Evolutionary conservation across 2,113 vertebrate genomes (phyloP), one percentile per base, ranked within the genome.

Genomic region (Grammatotria lemairii): DNA sequence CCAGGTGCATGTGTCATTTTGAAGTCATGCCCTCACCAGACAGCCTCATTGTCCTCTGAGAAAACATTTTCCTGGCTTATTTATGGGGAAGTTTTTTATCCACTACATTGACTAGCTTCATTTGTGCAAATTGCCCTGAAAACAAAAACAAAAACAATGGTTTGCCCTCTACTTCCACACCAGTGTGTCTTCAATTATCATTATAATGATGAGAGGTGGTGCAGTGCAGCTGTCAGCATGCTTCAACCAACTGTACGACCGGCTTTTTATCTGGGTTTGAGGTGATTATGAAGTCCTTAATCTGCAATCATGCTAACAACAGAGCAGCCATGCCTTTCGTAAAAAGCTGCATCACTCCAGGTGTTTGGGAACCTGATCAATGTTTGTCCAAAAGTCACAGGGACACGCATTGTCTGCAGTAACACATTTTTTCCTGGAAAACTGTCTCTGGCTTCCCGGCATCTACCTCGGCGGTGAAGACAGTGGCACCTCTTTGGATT

Each of bases 401-500:
- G 91, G 88, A 93, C 92, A 91, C 65, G 80, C 87, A n/a, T 84
- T 92, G 90, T 92, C 95, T 88, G 86, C 91, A 84, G 91, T 91
- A 84, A 95, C 89, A 92, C 88, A 70, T 92, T 92, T 92, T 87
- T 96, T 96, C 93, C 96, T 85, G 95, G 94, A 97, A 96, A 94
- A 92, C 58, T 78, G 91, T 82, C 85, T 93, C 91, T 88, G 78
- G 83, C 88, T 97, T 97, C 95, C 95, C 84, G 91, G 91, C 94
- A 96, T 93, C 82, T 86, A 93, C 92, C 92, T 94, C 94, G 84
- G 90, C 83, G 84, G 70, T 60, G 89, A 87, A 84, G 83, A 89
- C 63, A 93, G 92, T 82, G 53, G 81, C 90, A 92, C 87, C 94
- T 95, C 95, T 94, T 96, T 93, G 78, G 88, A 95, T 96, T 96